Base-by-base conservation (phyloP, 2,113 vertebrate genomes). In the Tetraodon nigroviridis region DNA sequence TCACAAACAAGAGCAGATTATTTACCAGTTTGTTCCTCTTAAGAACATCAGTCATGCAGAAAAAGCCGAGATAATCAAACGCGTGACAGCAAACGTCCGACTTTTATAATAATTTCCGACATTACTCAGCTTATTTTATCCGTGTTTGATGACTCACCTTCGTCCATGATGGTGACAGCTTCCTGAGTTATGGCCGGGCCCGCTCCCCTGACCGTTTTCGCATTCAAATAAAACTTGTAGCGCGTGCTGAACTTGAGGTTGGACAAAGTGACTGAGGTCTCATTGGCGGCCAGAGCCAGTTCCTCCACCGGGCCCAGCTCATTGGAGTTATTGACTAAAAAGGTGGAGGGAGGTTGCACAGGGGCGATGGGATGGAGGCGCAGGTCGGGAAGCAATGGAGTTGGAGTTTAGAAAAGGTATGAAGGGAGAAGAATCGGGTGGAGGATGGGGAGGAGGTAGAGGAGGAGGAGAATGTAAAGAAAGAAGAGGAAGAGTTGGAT, bases 161-260 rank as follows among this genome's bases (percentile, higher is more conserved):
- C 93, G 57, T 98, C 93, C 90, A 93, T 85, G 85, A 93, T 85
- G 63, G 94, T 95, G 79, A 93, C 73, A 37, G 90, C 93, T 85
- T 99, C 97, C 78, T 95, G 92, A 57, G 93, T 92, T 78, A 93
- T 85, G 69, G 89, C 88, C 54, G 79, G 93, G 76, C 97, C 96
- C 11, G 89, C 69, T 86, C 97, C 96, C 67, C 82, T 90, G 42
- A 74, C 76, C 53, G 95, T 98, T 86, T 92, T 91, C 42, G 97
- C 97, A 2, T 87, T 93, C 81, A 98, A 92, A 84, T 95, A 96
- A 87, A 99, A 97, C 89, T 95, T 98, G 89, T 99, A 99, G 75
- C 93, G 93, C 21, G 94, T 98, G 84, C 92, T 95, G 88, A 94
- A 93, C 90, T 94, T 94, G 88, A 99, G 93, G 82, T 93, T 89